A percentile compares a stretch with the other conserved stretches of the same genome.
Conservation (phyloP, 2,113 vertebrate species). For the Euleptes europaea region DNA sequence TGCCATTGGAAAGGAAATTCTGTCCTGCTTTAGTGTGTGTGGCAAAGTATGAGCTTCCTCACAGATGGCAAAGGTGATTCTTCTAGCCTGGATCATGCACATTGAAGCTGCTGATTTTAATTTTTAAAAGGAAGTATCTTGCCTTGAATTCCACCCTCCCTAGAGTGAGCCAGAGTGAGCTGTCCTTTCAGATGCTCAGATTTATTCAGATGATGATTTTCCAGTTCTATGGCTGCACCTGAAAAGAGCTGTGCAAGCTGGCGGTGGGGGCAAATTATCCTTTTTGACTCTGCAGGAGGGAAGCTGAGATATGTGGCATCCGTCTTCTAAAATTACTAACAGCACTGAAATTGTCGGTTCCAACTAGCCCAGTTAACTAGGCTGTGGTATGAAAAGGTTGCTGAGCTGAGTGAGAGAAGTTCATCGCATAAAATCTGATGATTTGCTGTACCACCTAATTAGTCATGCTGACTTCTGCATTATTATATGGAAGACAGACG, state of each 20-base stretch:
- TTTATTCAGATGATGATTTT: slow-evolving; percentile 49
- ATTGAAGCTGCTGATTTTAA: neutral
- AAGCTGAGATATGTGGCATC: neutral
- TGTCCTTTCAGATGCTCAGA: slow-evolving; percentile 28
- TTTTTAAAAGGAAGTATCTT: neutral
- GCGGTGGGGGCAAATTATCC: neutral
- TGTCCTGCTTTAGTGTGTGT: neutral
- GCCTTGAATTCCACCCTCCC: neutral
- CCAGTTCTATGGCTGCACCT: slow-evolving; percentile 30
- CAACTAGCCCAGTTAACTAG: neutral
- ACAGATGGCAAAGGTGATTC: neutral
- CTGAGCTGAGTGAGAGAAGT: neutral
- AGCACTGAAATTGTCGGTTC: neutral
- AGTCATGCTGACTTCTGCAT: neutral
- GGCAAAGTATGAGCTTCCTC: neutral
- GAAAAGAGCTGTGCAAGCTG: slow-evolving; percentile 1
- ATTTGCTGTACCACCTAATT: neutral
- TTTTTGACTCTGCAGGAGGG: neutral
- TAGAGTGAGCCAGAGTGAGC: slow-evolving; percentile 22
- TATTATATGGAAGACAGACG: neutral
- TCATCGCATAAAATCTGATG: slow-evolving; percentile 6
- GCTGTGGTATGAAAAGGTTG: neutral
- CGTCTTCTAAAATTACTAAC: neutral
- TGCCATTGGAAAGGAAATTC: neutral
- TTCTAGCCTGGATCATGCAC: rapidly evolving